Evolutionary conservation across 2,888 invertebrate species (phyloP).

Genomic region (Cabera pusaria): DNA sequence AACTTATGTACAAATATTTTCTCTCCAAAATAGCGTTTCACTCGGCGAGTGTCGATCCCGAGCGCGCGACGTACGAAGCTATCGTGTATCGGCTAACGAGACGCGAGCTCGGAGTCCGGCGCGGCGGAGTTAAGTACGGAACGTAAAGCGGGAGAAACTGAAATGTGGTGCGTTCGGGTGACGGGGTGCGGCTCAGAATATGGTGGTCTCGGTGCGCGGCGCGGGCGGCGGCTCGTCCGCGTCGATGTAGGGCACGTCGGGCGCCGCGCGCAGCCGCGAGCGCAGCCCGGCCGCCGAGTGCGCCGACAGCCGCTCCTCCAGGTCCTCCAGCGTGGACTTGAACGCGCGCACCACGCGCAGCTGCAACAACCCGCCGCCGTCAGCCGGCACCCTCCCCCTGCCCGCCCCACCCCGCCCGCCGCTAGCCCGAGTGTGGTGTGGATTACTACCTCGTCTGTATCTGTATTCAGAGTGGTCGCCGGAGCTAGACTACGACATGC

Average conservation of each 20-base stretch:
- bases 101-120: neutral
- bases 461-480: constrained; percentile 63
- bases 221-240: constrained; percentile 82
- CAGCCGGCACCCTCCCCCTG: constrained; percentile 20
- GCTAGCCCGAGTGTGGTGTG: constrained; percentile 69
- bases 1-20: constrained; percentile 69
- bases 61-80: too few relatives aligned
- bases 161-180: constrained; percentile 30
- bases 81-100: too few relatives aligned
- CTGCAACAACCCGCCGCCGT: constrained; percentile 88
- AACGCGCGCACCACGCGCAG: constrained; percentile 99
- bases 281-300: constrained; percentile 98
- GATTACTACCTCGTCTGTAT: constrained; percentile 64
- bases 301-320: constrained; percentile 99
- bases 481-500: constrained; percentile 44
- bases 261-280: constrained; percentile 89
- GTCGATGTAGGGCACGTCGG: constrained; percentile 94
- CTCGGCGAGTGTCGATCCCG: too few relatives aligned
- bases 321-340: constrained; percentile 99
- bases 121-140: constrained; percentile 49
- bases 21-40: constrained; percentile 61
- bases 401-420: constrained; percentile 16
- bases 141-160: constrained; percentile 32
- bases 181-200: constrained; percentile 53
- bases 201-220: constrained; percentile 67